Evolutionary conservation across 2,797 vertebrate genomes (phyloP), one percentile per base, ranked within the genome.

Genomic region (Ataeniobius toweri): DNA sequence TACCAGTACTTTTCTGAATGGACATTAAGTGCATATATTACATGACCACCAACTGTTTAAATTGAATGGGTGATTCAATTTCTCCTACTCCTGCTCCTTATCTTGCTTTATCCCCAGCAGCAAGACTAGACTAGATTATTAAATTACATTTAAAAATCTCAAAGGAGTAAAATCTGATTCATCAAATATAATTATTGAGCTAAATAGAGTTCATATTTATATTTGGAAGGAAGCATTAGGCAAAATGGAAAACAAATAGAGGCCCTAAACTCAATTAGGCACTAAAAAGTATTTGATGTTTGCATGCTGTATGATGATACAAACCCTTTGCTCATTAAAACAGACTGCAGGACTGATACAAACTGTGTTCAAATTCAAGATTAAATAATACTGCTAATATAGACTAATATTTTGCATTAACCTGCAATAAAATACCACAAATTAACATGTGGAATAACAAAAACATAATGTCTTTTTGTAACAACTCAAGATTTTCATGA

Each of bases 61-160:
- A 31, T 31, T 31, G 31, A 31, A 31, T 31, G 31, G 31, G 31
- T 75, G 65, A 80, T 69, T 39, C 53, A n/a, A 85, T 81, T 82
- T 78, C 6, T 76, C 48, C 36, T n/a, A 58, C 61, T 79, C 50
- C 75, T 39, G 74, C 77, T 73, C 28, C 53, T 77, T 74, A 79
- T 81, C 67, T 80, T 44, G 58, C 72, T 78, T 89, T 80, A 77
- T 85, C 80, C 56, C 75, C 67, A 74, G 65, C 81, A 78, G 77
- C 69, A 65, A 80, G 58, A 74, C 75, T 65, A 82, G 77, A 78
- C 72, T 83, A 89, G 28, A 88, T 80, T 83, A 84, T 86, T 74
- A 80, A 88, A 75, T 81, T 90, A 90, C 71, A 91, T 94, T 93
- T 92, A 92, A 86, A 91, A 88, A 93, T 91, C 85, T 86, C 87